phyloP scores from a whole-genome alignment of 1,140 invertebrate species.

The Zaprionus vittiger region DNA sequence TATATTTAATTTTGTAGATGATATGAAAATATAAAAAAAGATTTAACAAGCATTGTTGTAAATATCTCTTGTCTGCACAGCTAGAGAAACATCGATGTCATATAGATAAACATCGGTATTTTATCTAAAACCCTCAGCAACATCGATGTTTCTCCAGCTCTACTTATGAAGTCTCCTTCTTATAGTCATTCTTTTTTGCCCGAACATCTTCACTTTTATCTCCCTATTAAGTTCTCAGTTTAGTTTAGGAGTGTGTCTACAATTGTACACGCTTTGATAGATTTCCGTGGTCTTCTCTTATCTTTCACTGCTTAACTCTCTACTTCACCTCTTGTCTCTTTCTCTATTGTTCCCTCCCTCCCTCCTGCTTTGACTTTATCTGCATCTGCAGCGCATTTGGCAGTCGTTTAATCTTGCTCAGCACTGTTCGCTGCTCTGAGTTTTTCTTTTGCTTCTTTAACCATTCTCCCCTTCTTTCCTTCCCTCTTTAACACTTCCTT shows the following conservation, averaged over 20 bases:
- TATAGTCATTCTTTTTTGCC: no score
- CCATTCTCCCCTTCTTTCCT: neutral
- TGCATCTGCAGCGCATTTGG: conserved; percentile 15
- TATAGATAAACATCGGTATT: no score
- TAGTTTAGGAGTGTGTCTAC: no score
- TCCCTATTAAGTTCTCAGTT: neutral
- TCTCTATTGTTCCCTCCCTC: no score
- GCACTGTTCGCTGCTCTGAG: conserved; percentile 1
- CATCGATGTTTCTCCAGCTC: no score
- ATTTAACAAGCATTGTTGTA: no score
- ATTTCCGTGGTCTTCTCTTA: neutral
- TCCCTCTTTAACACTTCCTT: neutral
- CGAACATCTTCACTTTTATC: neutral
- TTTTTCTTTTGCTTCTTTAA: neutral
- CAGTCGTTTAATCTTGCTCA: conserved; percentile 39
- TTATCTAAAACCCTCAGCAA: no score
- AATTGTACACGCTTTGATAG: neutral
- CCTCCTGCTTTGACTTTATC: neutral
- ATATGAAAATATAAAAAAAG: no score
- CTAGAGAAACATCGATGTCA: no score
- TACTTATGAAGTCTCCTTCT: no score
- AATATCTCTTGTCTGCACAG: no score
- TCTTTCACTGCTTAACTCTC: neutral
- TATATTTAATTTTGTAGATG: no score
- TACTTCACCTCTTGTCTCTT: neutral